phyloP scores from a whole-genome alignment of 2,888 invertebrate genomes.

The Eurytoma californica region DNA sequence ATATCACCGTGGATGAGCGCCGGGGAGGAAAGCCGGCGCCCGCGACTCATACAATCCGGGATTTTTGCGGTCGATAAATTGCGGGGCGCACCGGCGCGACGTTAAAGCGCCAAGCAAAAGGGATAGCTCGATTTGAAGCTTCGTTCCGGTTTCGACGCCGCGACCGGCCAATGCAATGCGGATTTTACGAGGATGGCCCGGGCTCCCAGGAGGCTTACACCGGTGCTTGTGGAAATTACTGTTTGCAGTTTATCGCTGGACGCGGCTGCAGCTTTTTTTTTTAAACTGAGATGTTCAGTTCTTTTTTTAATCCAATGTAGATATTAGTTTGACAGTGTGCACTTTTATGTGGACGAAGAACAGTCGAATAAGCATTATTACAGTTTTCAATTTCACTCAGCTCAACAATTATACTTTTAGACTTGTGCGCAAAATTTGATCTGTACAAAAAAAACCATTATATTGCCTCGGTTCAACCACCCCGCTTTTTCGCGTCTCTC shows the following conservation, averaged over 20 bases:
- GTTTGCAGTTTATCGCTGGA: background rate
- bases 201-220: background rate
- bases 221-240: background rate
- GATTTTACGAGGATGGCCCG: background rate
- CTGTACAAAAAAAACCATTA: too few relatives aligned
- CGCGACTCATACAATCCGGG: background rate
- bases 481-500: background rate
- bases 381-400: too few relatives aligned
- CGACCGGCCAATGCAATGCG: background rate
- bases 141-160: background rate
- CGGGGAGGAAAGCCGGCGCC: background rate
- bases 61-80: background rate
- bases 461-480: too few relatives aligned
- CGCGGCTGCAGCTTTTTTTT: too few relatives aligned
- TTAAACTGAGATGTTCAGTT: too few relatives aligned
- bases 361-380: too few relatives aligned
- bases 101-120: constrained; percentile 3
- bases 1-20: background rate
- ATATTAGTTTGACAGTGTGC: too few relatives aligned
- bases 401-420: too few relatives aligned
- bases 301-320: too few relatives aligned
- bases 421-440: too few relatives aligned
- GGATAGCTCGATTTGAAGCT: background rate
- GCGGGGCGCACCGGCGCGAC: background rate
- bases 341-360: too few relatives aligned